Percentiles rank a stretch among this genome's conserved stretches.
Conservation (phyloP, 2,113 vertebrate genomes). For the Prolemur simus region DNA sequence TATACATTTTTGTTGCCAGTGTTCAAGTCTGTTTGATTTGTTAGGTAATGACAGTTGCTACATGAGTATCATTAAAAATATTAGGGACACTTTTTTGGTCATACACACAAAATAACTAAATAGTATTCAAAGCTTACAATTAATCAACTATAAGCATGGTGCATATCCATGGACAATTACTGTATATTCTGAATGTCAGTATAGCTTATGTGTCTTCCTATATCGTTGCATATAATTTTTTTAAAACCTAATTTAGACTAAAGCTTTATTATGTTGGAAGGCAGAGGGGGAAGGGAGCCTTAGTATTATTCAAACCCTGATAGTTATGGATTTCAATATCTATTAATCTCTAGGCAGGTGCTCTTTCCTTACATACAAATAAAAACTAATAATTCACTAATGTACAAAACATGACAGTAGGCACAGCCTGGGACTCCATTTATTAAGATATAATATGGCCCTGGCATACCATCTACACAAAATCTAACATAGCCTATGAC, state of each 20-base stretch:
- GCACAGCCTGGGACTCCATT: constrained; percentile 64
- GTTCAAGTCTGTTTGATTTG: constrained; percentile 43
- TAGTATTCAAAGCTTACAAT: constrained; percentile 68
- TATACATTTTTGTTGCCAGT: neutral
- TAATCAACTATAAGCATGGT: constrained; percentile 61
- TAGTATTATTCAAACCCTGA: constrained; percentile 35
- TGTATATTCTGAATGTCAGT: constrained; percentile 43
- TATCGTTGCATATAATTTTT: constrained; percentile 71
- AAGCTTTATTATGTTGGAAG: constrained; percentile 61
- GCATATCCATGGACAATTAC: constrained; percentile 70
- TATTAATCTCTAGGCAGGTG: constrained; percentile 61
- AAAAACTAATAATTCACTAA: constrained; percentile 65
- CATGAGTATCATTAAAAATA: constrained; percentile 52
- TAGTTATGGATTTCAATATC: constrained; percentile 58
- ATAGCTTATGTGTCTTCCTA: constrained; percentile 38
- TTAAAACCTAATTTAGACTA: constrained; percentile 70
- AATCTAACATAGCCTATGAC: neutral
- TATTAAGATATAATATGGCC: constrained; percentile 73
- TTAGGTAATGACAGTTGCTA: constrained; percentile 52
- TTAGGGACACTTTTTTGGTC: constrained; percentile 55
- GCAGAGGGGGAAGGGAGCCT: constrained; percentile 26
- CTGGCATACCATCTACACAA: constrained; percentile 57
- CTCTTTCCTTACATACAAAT: neutral
- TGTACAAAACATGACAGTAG: neutral
- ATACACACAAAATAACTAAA: constrained; percentile 73